Base-by-base conservation (phyloP, 2,888 invertebrate species). In the Dolomedes plantarius region DNA sequence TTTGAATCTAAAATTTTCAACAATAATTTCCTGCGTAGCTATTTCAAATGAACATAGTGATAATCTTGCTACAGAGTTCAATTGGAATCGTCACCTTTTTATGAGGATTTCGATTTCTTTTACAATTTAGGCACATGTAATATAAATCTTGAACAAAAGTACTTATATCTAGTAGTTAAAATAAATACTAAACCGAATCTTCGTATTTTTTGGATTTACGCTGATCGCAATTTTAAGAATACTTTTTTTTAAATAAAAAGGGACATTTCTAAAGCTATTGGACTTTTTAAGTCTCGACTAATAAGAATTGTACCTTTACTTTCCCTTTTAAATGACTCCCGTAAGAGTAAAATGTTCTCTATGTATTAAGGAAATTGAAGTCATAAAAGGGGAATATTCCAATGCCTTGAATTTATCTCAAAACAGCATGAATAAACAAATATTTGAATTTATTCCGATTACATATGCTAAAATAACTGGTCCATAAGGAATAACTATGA, bases 371-470 rank as follows among this genome's bases (percentile, higher is more conserved):
- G 16, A 46, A 46, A 46, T 46, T 46, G 16, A n/a, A 46, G 9
- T 46, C 16, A 16, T 46, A 46, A 46, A 46, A 46, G 41, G 16
- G 41, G 46, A 46, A 5, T 13, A 46, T 46, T 46, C 6, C 41
- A 16, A 46, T 11, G 2, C 41, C 41, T 46, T 16, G 16, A 46
- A 46, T 46, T 46, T 13, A 46, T 46, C 41, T 46, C 41, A 46
- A 46, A 46, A 46, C 41, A 46, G 16, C n/a, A 46, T 13, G 41
- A 46, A 46, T 46, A 46, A 46, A 46, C 41, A 46, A 46, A 46
- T 46, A 46, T 11, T 16, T 2, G 41, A 5, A 13, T 46, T 46
- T n/a, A 46, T 46, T 46, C 41, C 41, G 16, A 46, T 11, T 11
- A 16, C 16, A 1, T 13, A 5, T 46, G 16, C 2, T 6, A 5